phyloP scores from a whole-genome alignment of 37 sponge, comb jelly and placozoan genomes.

The Spongilla lacustris region DNA sequence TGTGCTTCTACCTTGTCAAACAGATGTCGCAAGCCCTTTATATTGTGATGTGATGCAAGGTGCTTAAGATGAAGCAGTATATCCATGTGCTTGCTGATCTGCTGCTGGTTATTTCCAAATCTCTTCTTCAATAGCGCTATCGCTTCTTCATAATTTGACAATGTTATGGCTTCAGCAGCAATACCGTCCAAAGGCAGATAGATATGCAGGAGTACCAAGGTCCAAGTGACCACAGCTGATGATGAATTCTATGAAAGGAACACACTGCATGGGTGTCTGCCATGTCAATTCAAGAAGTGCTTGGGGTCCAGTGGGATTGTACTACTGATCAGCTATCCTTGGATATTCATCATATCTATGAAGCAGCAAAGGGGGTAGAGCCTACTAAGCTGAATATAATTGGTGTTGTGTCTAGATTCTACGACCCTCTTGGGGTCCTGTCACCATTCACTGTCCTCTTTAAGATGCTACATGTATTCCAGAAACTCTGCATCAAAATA shows the following conservation, averaged over 20 bases:
- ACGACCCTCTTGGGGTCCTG: constrained; percentile 10
- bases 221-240: neutral
- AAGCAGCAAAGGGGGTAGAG: neutral
- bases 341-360: neutral
- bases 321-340: neutral
- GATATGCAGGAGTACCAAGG: neutral
- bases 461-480: constrained; percentile 25
- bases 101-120: constrained; percentile 30
- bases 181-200: neutral
- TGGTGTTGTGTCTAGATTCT: neutral
- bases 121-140: constrained; percentile 1
- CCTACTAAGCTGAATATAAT: constrained; percentile 1
- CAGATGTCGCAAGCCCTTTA: constrained; percentile 21
- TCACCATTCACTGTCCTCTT: neutral
- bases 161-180: too few relatives aligned
- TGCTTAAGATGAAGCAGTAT: constrained; percentile 3
- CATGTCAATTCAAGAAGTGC: neutral
- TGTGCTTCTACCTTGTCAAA: constrained; percentile 29
- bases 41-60: constrained; percentile 7
- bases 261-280: neutral
- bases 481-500: neutral
- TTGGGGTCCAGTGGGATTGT: neutral
- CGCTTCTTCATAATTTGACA: constrained; percentile 32
- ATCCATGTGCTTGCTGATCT: constrained; percentile 26
- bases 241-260: neutral